These are phyloP conservation scores for Eurystomus glaucurus DNA, from an alignment of 2,797 vertebrate species.

Conservation along the genomic window DNA sequence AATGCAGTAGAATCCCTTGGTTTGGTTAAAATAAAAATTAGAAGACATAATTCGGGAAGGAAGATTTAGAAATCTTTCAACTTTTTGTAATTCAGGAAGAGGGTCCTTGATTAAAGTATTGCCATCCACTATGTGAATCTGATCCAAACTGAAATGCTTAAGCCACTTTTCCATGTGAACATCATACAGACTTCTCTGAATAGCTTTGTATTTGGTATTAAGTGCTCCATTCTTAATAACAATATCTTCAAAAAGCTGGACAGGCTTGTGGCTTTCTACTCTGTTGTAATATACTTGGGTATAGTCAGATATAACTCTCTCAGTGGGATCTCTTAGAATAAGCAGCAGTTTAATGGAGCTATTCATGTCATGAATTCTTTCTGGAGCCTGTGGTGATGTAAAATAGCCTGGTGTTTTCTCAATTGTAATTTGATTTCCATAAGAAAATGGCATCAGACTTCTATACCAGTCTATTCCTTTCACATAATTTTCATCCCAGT, in stretches of 20 bases:
- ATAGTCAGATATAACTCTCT: conserved; percentile 95
- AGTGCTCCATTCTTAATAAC: conserved; percentile 92
- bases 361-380: conserved; percentile 93
- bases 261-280: conserved; percentile 93
- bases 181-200: conserved; percentile 95
- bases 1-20: conserved; percentile 96
- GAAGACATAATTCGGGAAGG: conserved; percentile 91
- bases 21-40: conserved; percentile 98
- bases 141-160: conserved; percentile 91
- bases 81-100: conserved; percentile 92
- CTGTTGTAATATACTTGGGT: conserved; percentile 97
- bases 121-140: conserved; percentile 95
- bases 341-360: conserved; percentile 93
- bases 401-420: conserved; percentile 97
- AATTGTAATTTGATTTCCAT: conserved; percentile 93
- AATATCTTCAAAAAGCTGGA: conserved; percentile 94
- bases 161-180: conserved; percentile 95
- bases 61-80: conserved; percentile 92
- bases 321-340: conserved; percentile 92
- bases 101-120: conserved; percentile 92
- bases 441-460: conserved; percentile 93
- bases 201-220: conserved; percentile 94
- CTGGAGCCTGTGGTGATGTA: conserved; percentile 91
- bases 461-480: conserved; percentile 95
- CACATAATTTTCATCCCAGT: conserved; percentile 95